A percentile compares a stretch with the other conserved stretches of the same genome.
These are phyloP conservation scores for Ladona fulva DNA, from an alignment of 1,140 invertebrate species.

Conservation along the genomic window DNA sequence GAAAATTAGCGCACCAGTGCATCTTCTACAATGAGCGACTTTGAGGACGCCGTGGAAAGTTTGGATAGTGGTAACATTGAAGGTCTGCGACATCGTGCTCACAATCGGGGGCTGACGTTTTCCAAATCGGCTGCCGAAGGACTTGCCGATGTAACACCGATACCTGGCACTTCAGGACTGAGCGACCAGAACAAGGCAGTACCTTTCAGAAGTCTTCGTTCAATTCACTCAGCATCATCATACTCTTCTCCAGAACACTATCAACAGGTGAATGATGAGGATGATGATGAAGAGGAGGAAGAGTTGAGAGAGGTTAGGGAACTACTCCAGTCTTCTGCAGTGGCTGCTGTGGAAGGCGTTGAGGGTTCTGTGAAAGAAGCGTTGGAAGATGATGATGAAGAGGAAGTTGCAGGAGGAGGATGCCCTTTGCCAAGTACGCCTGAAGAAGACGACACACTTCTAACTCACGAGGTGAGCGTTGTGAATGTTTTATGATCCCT, in stretches of 20 bases:
- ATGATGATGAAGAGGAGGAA: not conserved
- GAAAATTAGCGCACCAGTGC: no score
- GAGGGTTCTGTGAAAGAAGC: not conserved
- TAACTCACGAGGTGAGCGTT: not conserved
- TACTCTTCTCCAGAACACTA: not conserved
- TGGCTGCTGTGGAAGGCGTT: not conserved
- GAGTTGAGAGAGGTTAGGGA: not conserved
- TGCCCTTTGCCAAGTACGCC: not conserved
- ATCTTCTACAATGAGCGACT: not conserved
- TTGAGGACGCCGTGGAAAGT: not conserved
- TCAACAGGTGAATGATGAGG: not conserved
- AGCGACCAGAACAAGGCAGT: not conserved
- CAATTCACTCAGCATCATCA: not conserved
- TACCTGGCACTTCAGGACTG: not conserved
- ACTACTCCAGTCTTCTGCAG: not conserved
- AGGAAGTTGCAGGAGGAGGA: not conserved
- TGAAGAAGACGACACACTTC: not conserved
- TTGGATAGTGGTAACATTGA: not conserved
- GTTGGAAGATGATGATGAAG: not conserved
- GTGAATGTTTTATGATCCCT: no score
- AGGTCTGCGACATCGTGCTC: not conserved
- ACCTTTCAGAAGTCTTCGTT: not conserved
- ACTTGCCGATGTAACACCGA: not conserved
- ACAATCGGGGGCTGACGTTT: not conserved
- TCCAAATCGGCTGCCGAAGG: not conserved